A percentile compares a stretch with the other conserved stretches of the same genome.
These are phyloP conservation scores for Nephrotoma guestfalica DNA, from an alignment of 2,888 invertebrate genomes.

Conservation along the genomic window DNA sequence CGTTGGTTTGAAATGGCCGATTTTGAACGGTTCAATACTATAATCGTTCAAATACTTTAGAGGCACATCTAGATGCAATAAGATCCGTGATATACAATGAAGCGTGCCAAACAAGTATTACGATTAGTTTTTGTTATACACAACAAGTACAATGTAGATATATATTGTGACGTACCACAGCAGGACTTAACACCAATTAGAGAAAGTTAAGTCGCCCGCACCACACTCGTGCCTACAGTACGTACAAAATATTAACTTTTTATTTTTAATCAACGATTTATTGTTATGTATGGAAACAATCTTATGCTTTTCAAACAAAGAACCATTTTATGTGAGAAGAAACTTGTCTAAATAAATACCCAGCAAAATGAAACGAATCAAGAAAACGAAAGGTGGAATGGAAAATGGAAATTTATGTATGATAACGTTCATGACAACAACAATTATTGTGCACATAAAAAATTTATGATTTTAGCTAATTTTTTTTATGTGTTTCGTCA, in stretches of 20 bases:
- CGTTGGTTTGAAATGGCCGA: not conserved
- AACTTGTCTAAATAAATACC: not conserved
- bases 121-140: too few relatives aligned
- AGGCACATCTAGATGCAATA: not conserved
- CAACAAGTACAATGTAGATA: too few relatives aligned
- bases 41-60: not conserved
- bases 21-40: not conserved
- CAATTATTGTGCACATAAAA: not conserved
- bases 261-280: not conserved
- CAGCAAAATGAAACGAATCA: not conserved
- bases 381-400: not conserved
- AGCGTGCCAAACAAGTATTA: not conserved
- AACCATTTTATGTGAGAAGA: not conserved
- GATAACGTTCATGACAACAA: not conserved
- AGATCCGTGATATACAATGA: not conserved
- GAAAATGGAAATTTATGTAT: not conserved
- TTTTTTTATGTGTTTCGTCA: not conserved
- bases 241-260: not conserved
- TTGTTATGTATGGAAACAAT: not conserved
- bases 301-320: not conserved
- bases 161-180: too few relatives aligned
- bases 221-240: not conserved
- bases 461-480: not conserved
- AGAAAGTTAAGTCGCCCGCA: not conserved
- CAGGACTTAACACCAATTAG: too few relatives aligned